Percentiles rank a stretch among this genome's conserved stretches.
Conservation (phyloP, 1,140 invertebrate genomes). For the Magallana angulata region DNA sequence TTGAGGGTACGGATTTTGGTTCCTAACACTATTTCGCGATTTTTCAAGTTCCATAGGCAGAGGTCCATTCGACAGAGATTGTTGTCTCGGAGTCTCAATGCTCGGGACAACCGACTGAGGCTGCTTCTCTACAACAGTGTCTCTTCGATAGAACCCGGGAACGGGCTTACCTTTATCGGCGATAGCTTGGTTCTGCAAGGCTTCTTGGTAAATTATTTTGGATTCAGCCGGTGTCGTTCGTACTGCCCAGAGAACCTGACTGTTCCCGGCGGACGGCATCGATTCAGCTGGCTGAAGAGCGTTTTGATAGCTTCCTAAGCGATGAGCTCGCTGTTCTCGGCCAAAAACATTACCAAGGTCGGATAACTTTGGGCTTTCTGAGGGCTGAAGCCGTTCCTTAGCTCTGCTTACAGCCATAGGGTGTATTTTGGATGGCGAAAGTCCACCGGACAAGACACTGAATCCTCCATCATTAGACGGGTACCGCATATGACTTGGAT, state of each 20-base stretch:
- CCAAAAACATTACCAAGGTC: not conserved
- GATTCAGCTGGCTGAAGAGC: not conserved
- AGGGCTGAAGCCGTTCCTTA: not conserved
- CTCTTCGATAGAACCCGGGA: not conserved
- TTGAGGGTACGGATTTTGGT: not conserved
- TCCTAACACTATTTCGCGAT: not conserved
- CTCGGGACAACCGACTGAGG: not conserved
- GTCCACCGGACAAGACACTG: not conserved
- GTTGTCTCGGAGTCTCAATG: not conserved
- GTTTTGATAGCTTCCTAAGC: conserved; percentile 8
- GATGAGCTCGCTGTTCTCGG: not conserved
- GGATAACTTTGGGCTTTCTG: not conserved
- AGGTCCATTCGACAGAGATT: not conserved
- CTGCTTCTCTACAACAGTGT: not conserved
- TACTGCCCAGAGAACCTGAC: not conserved
- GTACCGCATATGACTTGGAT: not conserved
- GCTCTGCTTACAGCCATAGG: not conserved
- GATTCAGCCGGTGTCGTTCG: not conserved
- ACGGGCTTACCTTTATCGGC: not conserved
- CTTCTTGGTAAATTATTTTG: conserved; percentile 3
- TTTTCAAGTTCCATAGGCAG: not conserved
- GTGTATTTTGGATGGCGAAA: not conserved
- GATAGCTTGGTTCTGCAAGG: not conserved
- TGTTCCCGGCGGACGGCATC: not conserved
- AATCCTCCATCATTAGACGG: not conserved